Base-by-base conservation (phyloP, 2,797 vertebrate genomes). In the Anas flavirostris region DNA sequence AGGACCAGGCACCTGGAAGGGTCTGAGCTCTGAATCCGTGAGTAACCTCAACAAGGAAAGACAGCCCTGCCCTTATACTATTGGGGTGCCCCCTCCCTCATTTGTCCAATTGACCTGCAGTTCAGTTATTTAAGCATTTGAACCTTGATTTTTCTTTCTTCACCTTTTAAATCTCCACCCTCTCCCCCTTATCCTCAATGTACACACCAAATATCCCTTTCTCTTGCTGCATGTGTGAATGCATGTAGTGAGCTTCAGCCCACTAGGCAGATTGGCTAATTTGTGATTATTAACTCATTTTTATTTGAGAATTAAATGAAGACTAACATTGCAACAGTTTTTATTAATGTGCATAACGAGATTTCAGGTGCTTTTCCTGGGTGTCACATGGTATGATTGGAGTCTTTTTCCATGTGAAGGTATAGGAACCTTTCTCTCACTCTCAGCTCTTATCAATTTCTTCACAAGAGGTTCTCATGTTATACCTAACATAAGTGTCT, bases 361-460 rank as follows among this genome's bases (percentile, higher is more conserved):
- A 9, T 80, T 69, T 85, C 14, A 29, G 5, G 31, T 66, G 2
- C 16, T 81, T 88, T 75, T 72, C 4, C 5, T 3, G 11, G 7
- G 5, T 31, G 1, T 53, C 2, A 4, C 7, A 1, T 18, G 10
- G 5, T 33, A 16, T 3, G 15, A 52, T 23, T 48, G 3, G 16
- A 60, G 70, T 77, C 6, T 26, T 13, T 62, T 88, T 18, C 58
- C 15, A 12, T 28, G 6, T 28, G 53, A 63, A 86, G 8, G 1
- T 37, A 17, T 78, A 37, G 16, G 13, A 75, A 2, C 6, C 44
- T 88, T 80, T 90, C 3, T 66, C 22, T 76, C 3, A 44, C 25
- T 63, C 53, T 60, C 26, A 60, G 4, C 2, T 6, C 23, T 59
- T 18, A 82, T 66, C 2, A 73, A 52, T 80, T 84, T 76, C 16